Evolutionary conservation across 92 coral and sea anemone species (phyloP).

Genomic region (Phymanthus crucifer): DNA sequence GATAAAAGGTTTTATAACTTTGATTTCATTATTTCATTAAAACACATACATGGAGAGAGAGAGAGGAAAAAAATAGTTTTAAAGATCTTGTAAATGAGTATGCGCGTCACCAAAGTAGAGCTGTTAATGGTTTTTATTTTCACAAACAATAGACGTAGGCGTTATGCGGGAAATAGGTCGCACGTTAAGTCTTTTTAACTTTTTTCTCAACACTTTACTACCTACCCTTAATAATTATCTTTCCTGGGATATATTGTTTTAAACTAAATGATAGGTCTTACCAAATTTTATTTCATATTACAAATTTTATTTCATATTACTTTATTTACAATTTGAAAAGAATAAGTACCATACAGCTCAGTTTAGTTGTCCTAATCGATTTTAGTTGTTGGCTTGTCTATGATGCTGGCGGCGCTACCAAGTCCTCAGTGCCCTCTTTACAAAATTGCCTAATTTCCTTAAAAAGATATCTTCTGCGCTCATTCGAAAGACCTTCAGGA

Average conservation of each 20-base stretch:
- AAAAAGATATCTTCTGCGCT: conserved; percentile 26
- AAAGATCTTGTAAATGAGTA: neutral
- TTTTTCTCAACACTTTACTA: neutral
- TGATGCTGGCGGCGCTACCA: conserved; percentile 27
- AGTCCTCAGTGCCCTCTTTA: conserved; percentile 34
- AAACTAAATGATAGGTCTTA: neutral
- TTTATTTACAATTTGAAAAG: neutral
- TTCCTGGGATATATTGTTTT: neutral
- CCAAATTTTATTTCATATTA: too few species aligned
- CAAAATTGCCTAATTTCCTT: conserved; percentile 41
- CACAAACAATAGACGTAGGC: too few species aligned
- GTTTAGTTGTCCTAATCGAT: neutral
- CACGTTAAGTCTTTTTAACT: neutral
- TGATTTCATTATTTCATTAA: too few species aligned
- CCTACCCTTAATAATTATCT: neutral
- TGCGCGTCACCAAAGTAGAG: neutral
- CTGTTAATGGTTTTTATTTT: neutral
- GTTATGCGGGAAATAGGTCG: too few species aligned
- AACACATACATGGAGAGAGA: too few species aligned
- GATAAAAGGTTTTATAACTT: too few species aligned
- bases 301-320: conserved; percentile 1
- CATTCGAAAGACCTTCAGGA: conserved; percentile 22
- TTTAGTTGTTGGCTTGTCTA: conserved; percentile 2
- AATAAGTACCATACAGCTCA: conserved; percentile 1
- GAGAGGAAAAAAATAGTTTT: too few species aligned